Evolutionary conservation across 2,797 vertebrate species (phyloP).

Genomic region (Ficedula albicollis): DNA sequence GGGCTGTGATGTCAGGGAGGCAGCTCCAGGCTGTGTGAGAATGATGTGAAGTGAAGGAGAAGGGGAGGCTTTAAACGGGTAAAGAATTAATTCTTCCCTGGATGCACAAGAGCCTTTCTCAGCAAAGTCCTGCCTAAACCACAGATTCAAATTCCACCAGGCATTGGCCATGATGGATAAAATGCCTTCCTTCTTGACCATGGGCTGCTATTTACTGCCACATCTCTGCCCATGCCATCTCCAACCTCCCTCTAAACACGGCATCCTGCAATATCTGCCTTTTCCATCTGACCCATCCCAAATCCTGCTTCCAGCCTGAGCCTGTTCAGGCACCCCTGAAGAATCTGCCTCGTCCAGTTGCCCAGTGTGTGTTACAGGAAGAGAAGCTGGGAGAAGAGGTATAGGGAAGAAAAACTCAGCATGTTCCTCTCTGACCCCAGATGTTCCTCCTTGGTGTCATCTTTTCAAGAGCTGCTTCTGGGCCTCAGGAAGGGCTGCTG

Average conservation of each 20-base stretch:
- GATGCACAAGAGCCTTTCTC: neutral
- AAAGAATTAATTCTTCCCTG: neutral
- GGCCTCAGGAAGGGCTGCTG: neutral
- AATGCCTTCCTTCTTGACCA: neutral
- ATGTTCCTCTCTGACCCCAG: neutral
- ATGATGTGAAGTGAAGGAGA: neutral
- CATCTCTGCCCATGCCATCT: neutral
- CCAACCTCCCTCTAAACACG: fast-evolving
- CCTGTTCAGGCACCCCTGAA: neutral
- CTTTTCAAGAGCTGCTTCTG: neutral
- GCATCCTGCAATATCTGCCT: neutral
- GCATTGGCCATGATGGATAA: neutral
- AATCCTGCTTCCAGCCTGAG: neutral
- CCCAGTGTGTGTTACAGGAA: neutral
- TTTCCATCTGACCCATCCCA: neutral
- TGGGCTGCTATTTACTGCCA: neutral
- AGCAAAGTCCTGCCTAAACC: neutral
- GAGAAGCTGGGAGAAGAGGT: neutral
- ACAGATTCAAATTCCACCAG: neutral
- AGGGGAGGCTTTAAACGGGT: neutral
- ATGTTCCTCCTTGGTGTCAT: neutral
- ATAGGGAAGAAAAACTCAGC: neutral
- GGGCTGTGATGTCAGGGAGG: neutral
- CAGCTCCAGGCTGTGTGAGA: neutral
- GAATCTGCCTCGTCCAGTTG: neutral